These are phyloP conservation scores for Solenopsis fugax DNA, from an alignment of 1,140 invertebrate species.

Conservation along the genomic window DNA sequence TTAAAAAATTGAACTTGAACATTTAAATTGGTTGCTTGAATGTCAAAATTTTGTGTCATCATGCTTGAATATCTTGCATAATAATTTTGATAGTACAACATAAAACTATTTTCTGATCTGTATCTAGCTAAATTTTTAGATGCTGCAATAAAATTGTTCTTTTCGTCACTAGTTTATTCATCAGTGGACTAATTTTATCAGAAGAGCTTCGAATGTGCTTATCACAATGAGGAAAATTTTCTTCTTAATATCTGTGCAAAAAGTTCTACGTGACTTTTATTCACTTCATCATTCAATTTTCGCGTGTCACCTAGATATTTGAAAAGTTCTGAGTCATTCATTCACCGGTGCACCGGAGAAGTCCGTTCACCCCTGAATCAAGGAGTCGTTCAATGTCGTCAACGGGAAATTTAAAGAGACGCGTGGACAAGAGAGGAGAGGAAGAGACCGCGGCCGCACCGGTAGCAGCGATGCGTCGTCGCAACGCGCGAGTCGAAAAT, in stretches of 20 bases:
- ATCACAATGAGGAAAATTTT: not conserved
- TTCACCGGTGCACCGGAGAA: not conserved
- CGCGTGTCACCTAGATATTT: not conserved
- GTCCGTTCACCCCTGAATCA: not conserved
- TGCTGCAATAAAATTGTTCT: too few relatives aligned
- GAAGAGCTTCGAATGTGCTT: not conserved
- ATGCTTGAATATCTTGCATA: too few relatives aligned
- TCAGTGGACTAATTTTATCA: not conserved
- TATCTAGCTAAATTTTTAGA: too few relatives aligned
- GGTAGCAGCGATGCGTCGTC: constrained; percentile 29
- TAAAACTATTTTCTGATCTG: too few relatives aligned
- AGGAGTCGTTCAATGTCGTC: not conserved
- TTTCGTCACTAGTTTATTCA: too few relatives aligned
- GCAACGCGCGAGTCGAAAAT: constrained; percentile 70
- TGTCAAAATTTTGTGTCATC: too few relatives aligned
- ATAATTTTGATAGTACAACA: too few relatives aligned
- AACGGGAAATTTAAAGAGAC: constrained; percentile 28
- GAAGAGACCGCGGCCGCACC: not conserved
- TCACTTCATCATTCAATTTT: not conserved
- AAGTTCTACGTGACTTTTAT: not conserved
- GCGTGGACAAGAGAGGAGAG: not conserved
- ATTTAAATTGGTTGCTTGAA: too few relatives aligned
- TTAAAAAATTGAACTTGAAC: too few relatives aligned
- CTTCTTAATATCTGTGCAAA: not conserved
- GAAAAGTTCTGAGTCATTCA: constrained; percentile 3